A percentile compares a stretch with the other conserved stretches of the same genome.
Evolutionary conservation across 1,140 invertebrate species (phyloP).

Genomic region (Metaphire vulgaris): DNA sequence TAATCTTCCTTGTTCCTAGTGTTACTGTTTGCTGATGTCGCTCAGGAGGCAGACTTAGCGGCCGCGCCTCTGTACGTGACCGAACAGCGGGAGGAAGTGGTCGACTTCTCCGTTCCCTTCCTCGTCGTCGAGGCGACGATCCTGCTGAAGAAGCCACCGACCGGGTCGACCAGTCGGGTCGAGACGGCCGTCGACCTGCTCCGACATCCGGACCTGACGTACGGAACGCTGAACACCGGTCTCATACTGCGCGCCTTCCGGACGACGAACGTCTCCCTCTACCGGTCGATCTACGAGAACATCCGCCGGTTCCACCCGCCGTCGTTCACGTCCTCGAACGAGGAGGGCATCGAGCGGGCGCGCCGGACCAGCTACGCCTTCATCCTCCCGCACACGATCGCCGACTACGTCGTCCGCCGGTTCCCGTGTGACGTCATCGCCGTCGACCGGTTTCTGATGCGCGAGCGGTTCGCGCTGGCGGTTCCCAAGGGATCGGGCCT

Average conservation of each 20-base stretch:
- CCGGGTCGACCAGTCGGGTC: constrained; percentile 35
- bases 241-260: constrained; percentile 20
- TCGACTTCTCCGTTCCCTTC: constrained; percentile 93
- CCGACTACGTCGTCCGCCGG: constrained; percentile 22
- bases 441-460: constrained; percentile 26
- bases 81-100: constrained; percentile 81
- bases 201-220: constrained; percentile 91
- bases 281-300: constrained; percentile 12
- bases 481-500: constrained; percentile 28
- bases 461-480: constrained; percentile 16
- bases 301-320: constrained; percentile 4
- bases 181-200: constrained; percentile 17
- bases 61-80: constrained; percentile 93
- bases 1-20: no score
- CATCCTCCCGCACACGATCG: constrained; percentile 31
- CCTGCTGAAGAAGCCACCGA: constrained; percentile 82
- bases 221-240: constrained; percentile 76
- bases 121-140: constrained; percentile 95
- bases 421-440: constrained; percentile 27
- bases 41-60: constrained; percentile 93
- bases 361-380: constrained; percentile 24
- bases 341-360: constrained; percentile 26
- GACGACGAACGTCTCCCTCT: constrained; percentile 15
- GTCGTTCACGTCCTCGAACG: constrained; percentile 23
- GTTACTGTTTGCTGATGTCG: no score